phyloP scores from a whole-genome alignment of 2,113 vertebrate genomes.

The Limanda limanda region DNA sequence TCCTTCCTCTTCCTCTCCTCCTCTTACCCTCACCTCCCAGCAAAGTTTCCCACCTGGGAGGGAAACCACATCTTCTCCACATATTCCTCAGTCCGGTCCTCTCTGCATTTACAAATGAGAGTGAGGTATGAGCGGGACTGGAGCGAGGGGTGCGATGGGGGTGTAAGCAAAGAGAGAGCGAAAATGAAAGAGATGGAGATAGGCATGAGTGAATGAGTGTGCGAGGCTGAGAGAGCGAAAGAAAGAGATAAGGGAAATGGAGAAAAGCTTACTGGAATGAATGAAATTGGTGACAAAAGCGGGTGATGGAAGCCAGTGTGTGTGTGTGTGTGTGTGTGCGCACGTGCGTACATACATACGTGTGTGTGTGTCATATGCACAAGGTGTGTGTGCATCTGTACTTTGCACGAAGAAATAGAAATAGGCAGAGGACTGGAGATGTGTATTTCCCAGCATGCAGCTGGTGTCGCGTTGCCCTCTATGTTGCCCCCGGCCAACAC shows the following conservation, averaged over 20 bases:
- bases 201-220: conserved; percentile 70
- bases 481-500: conserved; percentile 73
- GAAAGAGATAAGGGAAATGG: conserved; percentile 79
- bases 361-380: conserved; percentile 18
- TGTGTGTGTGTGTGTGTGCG: conserved; percentile 11
- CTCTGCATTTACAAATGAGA: conserved; percentile 76
- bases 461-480: conserved; percentile 69
- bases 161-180: conserved; percentile 69
- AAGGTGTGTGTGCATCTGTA: conserved; percentile 40
- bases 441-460: conserved; percentile 76
- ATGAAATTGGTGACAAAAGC: conserved; percentile 77
- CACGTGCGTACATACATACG: too few relatives aligned
- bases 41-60: conserved; percentile 71
- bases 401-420: conserved; percentile 58
- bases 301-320: conserved; percentile 56
- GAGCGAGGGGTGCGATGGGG: conserved; percentile 13
- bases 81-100: conserved; percentile 62
- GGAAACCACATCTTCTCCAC: conserved; percentile 61
- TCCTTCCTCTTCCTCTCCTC: conserved; percentile 24
- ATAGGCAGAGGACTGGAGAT: conserved; percentile 45
- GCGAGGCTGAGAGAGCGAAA: conserved; percentile 64
- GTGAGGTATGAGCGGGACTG: conserved; percentile 63
- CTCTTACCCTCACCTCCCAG: conserved; percentile 41
- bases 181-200: conserved; percentile 79
- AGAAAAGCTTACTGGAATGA: conserved; percentile 78